Percentiles rank a stretch among this genome's conserved stretches.
These are phyloP conservation scores for Himalopsyche japonica DNA, from an alignment of 2,888 invertebrate genomes.

Conservation along the genomic window DNA sequence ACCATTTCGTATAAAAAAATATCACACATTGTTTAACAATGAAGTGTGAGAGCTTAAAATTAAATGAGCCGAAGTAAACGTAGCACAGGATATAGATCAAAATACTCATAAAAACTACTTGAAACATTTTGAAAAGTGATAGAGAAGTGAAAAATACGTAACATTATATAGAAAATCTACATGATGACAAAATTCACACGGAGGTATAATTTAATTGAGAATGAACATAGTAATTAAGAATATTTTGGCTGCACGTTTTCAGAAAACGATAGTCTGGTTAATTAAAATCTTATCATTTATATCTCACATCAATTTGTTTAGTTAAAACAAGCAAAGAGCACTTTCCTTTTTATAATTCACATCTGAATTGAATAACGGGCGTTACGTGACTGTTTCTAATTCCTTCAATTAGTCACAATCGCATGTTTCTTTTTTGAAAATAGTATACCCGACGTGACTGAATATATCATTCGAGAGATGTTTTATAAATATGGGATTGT, in stretches of 20 bases:
- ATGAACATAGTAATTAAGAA: background rate
- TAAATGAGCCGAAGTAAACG: too few species aligned
- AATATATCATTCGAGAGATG: too few species aligned
- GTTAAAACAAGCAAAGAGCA: background rate
- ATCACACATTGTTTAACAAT: background rate
- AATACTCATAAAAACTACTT: background rate
- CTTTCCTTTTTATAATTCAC: background rate
- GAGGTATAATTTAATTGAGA: background rate
- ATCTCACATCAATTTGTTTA: background rate
- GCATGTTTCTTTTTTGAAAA: background rate
- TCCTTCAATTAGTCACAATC: background rate
- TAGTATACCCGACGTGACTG: background rate
- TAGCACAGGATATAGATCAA: background rate
- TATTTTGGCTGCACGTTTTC: background rate
- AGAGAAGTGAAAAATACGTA: background rate
- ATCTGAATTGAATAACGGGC: background rate
- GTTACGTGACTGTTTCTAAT: background rate
- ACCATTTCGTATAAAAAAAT: background rate
- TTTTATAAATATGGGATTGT: too few species aligned
- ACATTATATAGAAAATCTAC: background rate
- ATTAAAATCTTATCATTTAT: background rate
- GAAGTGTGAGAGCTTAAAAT: too few species aligned
- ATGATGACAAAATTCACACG: background rate
- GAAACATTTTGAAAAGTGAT: background rate
- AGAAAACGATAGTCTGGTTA: slow-evolving; percentile 1